Percentiles rank a stretch among this genome's conserved stretches.
Conservation (phyloP, 2,888 invertebrate species). For the Eueremaeus valkanovi region DNA sequence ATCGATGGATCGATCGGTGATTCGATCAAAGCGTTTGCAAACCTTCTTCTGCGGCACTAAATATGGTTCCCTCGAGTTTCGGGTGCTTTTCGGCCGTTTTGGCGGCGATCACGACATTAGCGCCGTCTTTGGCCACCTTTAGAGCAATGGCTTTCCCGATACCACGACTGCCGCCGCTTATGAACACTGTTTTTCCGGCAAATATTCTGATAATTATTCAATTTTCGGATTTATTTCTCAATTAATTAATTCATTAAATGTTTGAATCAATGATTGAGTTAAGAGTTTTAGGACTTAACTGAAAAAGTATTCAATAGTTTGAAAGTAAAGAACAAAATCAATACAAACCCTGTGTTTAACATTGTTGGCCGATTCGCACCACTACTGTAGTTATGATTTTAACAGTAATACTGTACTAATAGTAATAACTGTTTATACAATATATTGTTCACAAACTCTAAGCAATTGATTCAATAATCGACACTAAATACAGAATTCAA, state of each 20-base stretch:
- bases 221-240: background rate
- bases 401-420: no score
- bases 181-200: slow-evolving; percentile 85
- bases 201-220: slow-evolving; percentile 57
- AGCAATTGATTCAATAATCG: no score
- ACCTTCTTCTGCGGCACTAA: slow-evolving; percentile 84
- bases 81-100: slow-evolving; percentile 87
- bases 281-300: background rate
- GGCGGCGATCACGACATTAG: slow-evolving; percentile 84
- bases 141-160: slow-evolving; percentile 93
- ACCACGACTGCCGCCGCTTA: slow-evolving; percentile 93
- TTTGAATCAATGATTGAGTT: background rate
- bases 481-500: no score
- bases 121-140: slow-evolving; percentile 86
- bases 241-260: background rate
- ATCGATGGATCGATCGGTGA: no score
- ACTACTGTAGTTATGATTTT: no score
- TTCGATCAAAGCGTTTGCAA: background rate
- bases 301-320: background rate
- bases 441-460: no score
- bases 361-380: no score
- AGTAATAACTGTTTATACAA: no score
- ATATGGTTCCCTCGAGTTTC: slow-evolving; percentile 86
- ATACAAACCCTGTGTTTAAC: slow-evolving; percentile 31
- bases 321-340: background rate